Evolutionary conservation across 2,797 vertebrate species (phyloP).

Genomic region (Amazona ochrocephala): DNA sequence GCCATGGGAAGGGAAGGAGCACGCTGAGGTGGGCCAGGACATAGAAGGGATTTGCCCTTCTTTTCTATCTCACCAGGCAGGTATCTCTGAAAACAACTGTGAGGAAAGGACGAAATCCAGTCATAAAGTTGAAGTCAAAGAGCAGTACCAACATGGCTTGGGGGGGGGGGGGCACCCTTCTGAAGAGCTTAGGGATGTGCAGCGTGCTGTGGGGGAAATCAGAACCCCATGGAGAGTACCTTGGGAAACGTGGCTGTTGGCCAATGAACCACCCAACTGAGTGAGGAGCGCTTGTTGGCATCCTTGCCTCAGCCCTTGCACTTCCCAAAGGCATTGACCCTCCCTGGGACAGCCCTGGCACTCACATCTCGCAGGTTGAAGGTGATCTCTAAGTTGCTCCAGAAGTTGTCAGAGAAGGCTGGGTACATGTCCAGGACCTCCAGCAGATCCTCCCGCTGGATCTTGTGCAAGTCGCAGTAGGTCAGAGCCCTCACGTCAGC

Average conservation of each 20-base stretch:
- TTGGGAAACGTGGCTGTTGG: not conserved
- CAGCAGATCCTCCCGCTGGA: constrained; percentile 92
- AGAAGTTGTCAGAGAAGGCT: constrained; percentile 92
- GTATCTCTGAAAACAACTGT: not conserved
- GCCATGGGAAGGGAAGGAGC: not conserved
- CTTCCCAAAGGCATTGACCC: not conserved
- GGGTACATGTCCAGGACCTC: constrained; percentile 98
- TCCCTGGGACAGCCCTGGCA: not conserved
- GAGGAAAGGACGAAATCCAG: not conserved
- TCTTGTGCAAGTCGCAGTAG: constrained; percentile 98
- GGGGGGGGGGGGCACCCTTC: not conserved
- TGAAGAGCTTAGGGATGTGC: not conserved
- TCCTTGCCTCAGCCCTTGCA: not conserved
- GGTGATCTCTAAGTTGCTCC: constrained; percentile 96
- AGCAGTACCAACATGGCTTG: not conserved
- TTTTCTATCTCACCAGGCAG: not conserved
- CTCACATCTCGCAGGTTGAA: constrained; percentile 98
- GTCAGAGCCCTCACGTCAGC: constrained; percentile 94
- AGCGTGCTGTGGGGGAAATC: not conserved
- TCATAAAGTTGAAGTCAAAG: not conserved
- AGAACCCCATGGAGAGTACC: not conserved
- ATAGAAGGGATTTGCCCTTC: not conserved
- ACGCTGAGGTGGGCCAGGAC: not conserved
- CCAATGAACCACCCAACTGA: not conserved
- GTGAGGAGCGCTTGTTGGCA: not conserved